A percentile compares a stretch with the other conserved stretches of the same genome.
These are phyloP conservation scores for Diadromus collaris DNA, from an alignment of 2,888 invertebrate genomes.

Conservation along the genomic window DNA sequence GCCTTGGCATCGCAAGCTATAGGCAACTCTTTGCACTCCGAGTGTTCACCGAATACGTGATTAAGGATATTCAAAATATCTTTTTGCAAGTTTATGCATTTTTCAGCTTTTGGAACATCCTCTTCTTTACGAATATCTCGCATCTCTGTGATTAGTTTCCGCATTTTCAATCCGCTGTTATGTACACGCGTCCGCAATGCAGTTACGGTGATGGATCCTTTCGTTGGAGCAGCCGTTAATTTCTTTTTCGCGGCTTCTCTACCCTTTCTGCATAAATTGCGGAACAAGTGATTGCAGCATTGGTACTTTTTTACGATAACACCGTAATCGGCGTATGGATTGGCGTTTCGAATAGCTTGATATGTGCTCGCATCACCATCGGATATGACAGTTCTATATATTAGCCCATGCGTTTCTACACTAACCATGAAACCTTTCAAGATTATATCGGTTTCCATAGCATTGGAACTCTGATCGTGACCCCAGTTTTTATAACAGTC, in stretches of 20 bases:
- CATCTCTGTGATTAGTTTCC: conserved; percentile 37
- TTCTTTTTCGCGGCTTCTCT: neutral
- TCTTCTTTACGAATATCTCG: neutral
- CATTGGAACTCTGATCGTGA: conserved; percentile 63
- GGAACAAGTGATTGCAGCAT: conserved; percentile 70
- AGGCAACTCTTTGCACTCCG: conserved; percentile 35
- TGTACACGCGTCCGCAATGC: neutral
- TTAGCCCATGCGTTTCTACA: conserved; percentile 47
- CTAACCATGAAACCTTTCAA: conserved; percentile 50
- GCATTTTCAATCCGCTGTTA: conserved; percentile 21
- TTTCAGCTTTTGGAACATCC: neutral
- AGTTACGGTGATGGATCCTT: neutral
- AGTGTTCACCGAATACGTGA: conserved; percentile 64
- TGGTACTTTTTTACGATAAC: conserved; percentile 69
- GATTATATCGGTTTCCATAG: conserved; percentile 63
- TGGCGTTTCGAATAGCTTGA: conserved; percentile 63
- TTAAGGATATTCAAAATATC: too few relatives aligned
- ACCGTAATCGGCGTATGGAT: conserved; percentile 63
- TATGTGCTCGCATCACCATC: conserved; percentile 73
- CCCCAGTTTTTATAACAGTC: conserved; percentile 68
- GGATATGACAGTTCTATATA: conserved; percentile 46
- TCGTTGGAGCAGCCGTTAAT: neutral
- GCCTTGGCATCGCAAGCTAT: conserved; percentile 3
- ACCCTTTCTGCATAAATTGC: conserved; percentile 58
- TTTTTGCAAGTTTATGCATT: conserved; percentile 15